Evolutionary conservation across 2,888 invertebrate genomes (phyloP).

Genomic region (Boloria euphrosyne): DNA sequence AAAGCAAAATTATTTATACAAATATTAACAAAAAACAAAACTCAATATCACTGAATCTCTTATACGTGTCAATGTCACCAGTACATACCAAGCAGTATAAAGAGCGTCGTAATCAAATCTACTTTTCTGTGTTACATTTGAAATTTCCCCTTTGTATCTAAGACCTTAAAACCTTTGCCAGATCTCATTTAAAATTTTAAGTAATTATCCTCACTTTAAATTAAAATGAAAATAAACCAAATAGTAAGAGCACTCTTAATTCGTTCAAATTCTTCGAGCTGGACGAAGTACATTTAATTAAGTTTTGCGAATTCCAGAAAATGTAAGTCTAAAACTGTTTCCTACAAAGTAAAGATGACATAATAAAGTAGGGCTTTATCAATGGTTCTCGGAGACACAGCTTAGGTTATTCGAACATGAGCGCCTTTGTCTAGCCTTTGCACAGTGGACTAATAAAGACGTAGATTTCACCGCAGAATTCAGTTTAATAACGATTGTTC

Average conservation of each 20-base stretch:
- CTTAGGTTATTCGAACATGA: conserved; percentile 51
- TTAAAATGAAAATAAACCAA: conserved; percentile 25
- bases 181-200: conserved; percentile 19
- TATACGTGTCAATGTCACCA: conserved; percentile 12
- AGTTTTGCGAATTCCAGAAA: conserved; percentile 28
- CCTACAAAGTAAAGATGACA: conserved; percentile 31
- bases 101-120: conserved; percentile 17
- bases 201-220: conserved; percentile 23
- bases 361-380: conserved; percentile 28
- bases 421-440: conserved; percentile 45
- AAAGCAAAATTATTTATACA: background rate
- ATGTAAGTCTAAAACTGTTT: conserved; percentile 25
- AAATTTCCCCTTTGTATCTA: conserved; percentile 5
- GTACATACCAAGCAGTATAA: background rate
- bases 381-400: conserved; percentile 42
- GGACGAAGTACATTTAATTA: conserved; percentile 29
- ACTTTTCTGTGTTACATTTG: conserved; percentile 2
- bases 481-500: conserved; percentile 53
- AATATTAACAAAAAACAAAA: conserved; percentile 11
- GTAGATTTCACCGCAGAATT: conserved; percentile 47
- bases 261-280: conserved; percentile 26
- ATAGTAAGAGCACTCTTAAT: conserved; percentile 27
- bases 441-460: conserved; percentile 43
- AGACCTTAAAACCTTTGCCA: conserved; percentile 1
- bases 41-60: background rate